Evolutionary conservation across 2,113 vertebrate genomes (phyloP).

Genomic region (Chunga burmeisteri): DNA sequence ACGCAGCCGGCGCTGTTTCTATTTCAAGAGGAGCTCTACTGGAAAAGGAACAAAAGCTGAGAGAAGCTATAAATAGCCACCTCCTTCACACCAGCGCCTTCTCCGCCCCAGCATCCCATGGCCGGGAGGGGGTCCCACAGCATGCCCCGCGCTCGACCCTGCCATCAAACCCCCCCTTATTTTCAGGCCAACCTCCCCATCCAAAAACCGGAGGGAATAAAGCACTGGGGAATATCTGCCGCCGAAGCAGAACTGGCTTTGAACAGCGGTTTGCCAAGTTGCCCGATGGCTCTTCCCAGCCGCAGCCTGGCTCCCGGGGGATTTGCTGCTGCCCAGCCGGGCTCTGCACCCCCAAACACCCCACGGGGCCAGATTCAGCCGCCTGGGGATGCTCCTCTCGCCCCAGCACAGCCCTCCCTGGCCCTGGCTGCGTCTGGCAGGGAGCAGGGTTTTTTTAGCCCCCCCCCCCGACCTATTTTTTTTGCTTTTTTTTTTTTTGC

Average conservation of each 20-base stretch:
- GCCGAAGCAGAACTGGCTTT: background rate
- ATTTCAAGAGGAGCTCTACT: conserved; percentile 75
- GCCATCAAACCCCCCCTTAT: background rate
- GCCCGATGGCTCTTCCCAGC: background rate
- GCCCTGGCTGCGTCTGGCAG: background rate
- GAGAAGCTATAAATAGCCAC: conserved; percentile 75
- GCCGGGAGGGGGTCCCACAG: background rate
- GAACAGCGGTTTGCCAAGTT: background rate
- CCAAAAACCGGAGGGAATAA: background rate
- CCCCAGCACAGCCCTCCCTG: background rate
- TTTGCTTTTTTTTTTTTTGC: too few relatives aligned
- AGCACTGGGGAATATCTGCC: background rate
- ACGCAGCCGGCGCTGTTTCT: conserved; percentile 66
- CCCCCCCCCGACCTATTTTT: too few relatives aligned
- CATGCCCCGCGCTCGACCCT: background rate
- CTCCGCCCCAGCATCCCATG: conserved; percentile 30
- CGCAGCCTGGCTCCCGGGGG: background rate
- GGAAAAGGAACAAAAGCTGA: conserved; percentile 80
- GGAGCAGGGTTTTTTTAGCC: too few relatives aligned
- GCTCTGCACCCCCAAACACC: background rate
- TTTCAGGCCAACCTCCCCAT: background rate
- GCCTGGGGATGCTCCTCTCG: background rate
- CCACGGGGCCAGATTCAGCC: background rate
- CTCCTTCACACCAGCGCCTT: conserved; percentile 68
- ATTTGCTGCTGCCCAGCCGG: background rate